Base-by-base conservation (phyloP, 2,888 invertebrate species). In the Pyrgus malvae region DNA sequence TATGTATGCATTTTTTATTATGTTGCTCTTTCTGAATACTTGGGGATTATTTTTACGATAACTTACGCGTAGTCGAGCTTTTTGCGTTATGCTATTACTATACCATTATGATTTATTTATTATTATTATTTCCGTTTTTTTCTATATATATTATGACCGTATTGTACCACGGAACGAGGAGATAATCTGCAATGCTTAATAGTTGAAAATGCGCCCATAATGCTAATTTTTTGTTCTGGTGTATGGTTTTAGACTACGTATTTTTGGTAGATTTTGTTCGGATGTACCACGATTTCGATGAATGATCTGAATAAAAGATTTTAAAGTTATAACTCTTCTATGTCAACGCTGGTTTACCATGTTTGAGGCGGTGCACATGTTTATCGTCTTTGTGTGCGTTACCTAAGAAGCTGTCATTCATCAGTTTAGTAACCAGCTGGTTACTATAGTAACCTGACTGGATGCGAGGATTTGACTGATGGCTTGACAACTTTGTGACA, bases 151-250 rank as follows among this genome's bases (percentile, higher is more conserved):
- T 58, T 53, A 38, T 41, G 38, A 19, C 33, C 41, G 27, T 27
- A 37, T 46, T 45, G 27, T 31, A 37, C 23, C 42, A 57, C 62
- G 60, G 68, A 70, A 72, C 77, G 74, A 74, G 75, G 72, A 65
- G 64, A 75, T 62, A 70, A 69, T 66, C 74, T 68, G 62, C 63
- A 59, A 64, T 55, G 64, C 65, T 65, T 67, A 48, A 58, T 56
- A 54, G 60, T 60, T 60, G 57, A 58, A 60, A 37, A 56, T 53
- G 63, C 60, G 67, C 61, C 57, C 57, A 42, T 48, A 58, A 56
- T 60, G 67, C 64, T 65, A 64, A 35, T 31, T 40, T 57, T 59
- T 56, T 62, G 63, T 65, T 64, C 50, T 62, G 66, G 66, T 65
- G 57, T 57, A 64, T 58, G 65, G 67, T 59, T 45, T 53, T 44